These are phyloP conservation scores for Aplochiton taeniatus DNA, from an alignment of 2,797 vertebrate genomes.

Conservation along the genomic window DNA sequence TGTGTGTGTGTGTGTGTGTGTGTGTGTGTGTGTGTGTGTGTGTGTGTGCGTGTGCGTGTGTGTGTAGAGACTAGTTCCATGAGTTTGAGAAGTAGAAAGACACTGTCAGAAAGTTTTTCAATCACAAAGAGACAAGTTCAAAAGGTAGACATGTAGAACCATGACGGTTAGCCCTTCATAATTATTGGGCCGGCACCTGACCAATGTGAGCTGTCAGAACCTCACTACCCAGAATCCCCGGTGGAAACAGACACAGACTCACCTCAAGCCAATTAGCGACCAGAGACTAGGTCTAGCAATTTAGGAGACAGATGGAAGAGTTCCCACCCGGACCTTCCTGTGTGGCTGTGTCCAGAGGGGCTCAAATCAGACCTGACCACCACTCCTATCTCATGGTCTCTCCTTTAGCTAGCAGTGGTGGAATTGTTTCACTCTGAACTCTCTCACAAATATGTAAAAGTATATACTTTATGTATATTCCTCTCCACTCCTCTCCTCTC, in stretches of 20 bases:
- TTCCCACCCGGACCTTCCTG: slow-evolving; percentile 49
- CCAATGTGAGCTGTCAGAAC: slow-evolving; percentile 46
- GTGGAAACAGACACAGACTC: slow-evolving; percentile 52
- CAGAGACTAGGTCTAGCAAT: slow-evolving; percentile 18
- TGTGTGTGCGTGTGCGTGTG: background rate
- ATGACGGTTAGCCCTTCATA: slow-evolving; percentile 39
- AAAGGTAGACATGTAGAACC: slow-evolving; percentile 8
- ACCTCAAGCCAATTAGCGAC: slow-evolving; percentile 64
- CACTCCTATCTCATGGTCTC: background rate
- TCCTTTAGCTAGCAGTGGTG: no score
- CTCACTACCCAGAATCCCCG: slow-evolving; percentile 62
- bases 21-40: background rate
- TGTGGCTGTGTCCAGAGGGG: slow-evolving; percentile 25
- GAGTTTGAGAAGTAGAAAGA: background rate
- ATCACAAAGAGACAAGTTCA: no score
- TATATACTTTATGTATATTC: background rate
- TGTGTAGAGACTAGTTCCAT: no score
- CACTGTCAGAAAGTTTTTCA: background rate
- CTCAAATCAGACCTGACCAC: background rate
- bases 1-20: background rate
- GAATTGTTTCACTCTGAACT: no score
- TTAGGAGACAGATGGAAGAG: slow-evolving; percentile 48
- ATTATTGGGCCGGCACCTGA: slow-evolving; percentile 46
- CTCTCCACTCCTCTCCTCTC: background rate
- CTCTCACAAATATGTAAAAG: no score